phyloP scores from a whole-genome alignment of 2,113 vertebrate genomes.

The Oceanites oceanicus region DNA sequence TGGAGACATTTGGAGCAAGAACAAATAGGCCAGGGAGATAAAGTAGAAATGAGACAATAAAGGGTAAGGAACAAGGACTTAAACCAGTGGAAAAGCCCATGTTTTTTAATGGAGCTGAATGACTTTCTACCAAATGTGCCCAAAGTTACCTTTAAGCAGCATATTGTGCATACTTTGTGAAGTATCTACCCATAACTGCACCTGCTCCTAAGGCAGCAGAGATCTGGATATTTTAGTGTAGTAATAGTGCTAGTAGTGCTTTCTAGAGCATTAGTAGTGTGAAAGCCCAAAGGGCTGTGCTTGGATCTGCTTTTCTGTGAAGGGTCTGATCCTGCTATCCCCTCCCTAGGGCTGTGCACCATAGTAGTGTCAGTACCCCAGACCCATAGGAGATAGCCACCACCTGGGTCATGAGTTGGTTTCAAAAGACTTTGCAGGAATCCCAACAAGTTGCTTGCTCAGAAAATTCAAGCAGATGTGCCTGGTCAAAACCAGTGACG shows the following conservation, averaged over 20 bases:
- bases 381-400: neutral
- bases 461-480: neutral
- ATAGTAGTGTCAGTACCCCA: neutral
- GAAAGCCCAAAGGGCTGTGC: neutral
- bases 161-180: neutral
- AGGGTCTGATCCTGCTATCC: neutral
- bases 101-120: neutral
- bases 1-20: neutral
- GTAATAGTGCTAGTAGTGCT: neutral
- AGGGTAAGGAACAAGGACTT: neutral
- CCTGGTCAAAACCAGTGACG: neutral
- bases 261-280: neutral
- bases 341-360: neutral
- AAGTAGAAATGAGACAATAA: constrained; percentile 18
- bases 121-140: neutral
- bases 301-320: neutral
- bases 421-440: neutral
- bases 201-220: neutral
- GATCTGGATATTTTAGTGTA: neutral
- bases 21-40: constrained; percentile 31
- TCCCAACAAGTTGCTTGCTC: neutral
- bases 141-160: neutral
- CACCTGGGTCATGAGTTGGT: rapidly evolving
- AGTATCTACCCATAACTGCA: neutral
- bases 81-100: neutral